Percentiles rank a stretch among this genome's conserved stretches.
These are phyloP conservation scores for Tichodroma muraria DNA, from an alignment of 2,113 vertebrate species.

Conservation along the genomic window DNA sequence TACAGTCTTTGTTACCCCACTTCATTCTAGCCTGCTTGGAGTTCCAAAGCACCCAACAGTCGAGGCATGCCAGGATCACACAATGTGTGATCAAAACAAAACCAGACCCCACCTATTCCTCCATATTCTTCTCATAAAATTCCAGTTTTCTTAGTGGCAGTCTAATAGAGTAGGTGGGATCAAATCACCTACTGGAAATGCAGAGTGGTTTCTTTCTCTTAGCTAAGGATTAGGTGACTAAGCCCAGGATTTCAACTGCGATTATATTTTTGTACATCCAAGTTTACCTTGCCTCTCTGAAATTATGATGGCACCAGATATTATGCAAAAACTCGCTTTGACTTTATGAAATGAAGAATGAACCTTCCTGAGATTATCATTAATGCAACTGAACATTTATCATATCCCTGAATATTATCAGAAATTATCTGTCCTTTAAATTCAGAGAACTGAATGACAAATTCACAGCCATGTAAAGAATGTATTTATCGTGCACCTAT, in stretches of 20 bases:
- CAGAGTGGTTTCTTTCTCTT: background rate
- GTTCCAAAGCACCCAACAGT: background rate
- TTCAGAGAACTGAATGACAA: background rate
- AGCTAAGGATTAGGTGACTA: background rate
- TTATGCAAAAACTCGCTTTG: background rate
- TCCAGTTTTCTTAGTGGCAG: background rate
- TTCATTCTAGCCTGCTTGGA: background rate
- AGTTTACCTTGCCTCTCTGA: background rate
- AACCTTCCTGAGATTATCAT: background rate
- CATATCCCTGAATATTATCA: background rate
- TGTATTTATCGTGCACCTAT: accelerated
- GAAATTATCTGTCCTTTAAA: background rate
- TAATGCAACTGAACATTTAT: background rate
- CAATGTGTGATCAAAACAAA: background rate
- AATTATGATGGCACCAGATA: background rate
- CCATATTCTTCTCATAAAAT: background rate
- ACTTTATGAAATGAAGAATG: background rate
- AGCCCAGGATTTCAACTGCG: background rate
- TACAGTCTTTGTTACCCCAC: background rate
- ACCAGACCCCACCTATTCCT: background rate
- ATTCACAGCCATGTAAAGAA: background rate
- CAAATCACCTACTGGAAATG: background rate
- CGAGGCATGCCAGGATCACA: background rate
- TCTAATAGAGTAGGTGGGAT: background rate
- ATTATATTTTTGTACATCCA: background rate